Evolutionary conservation across 2,113 vertebrate species (phyloP), one percentile per base, ranked within the genome.

Genomic region (Perccottus glenii): DNA sequence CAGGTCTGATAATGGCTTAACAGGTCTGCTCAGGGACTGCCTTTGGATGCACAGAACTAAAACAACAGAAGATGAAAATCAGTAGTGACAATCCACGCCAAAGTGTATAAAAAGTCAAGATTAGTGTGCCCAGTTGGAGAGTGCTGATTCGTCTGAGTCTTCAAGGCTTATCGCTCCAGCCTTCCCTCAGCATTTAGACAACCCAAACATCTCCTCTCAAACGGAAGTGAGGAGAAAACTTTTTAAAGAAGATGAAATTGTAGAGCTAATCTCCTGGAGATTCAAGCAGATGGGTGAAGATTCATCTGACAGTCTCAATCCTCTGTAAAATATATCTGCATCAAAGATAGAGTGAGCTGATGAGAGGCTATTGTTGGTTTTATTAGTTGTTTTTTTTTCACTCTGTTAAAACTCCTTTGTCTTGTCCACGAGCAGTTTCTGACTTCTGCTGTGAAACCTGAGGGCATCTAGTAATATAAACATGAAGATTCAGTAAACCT

Each of bases 1-100:
- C 65, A 73, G 52, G 61, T 14, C 44, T 5, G 67, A 83, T 89
- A 85, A 86, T 75, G 70, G 83, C 70, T 77, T 75, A 77, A 70
- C 67, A 58, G 70, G 43, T 47, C 77, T 75, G 61, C 66, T 9
- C 64, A 47, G 75, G 60, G 52, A 67, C 48, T 16, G 66, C 40
- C 73, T 80, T 49, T 65, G 57, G 73, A 70, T 35, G 36, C 45
- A 66, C 64, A n/a, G 60, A 48, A 68, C 50, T 76, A 60, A 65
- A 78, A 49, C 52, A 38, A 56, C 63, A 80, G 45, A 59, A 1
- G 52, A 61, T 32, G 60, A 60, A 70, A 70, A 78, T 68, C 63
- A 58, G 49, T 47, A 0, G 16, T 1, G 65, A 60, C 65, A 81
- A 64, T 46, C 61, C 42, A 55, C 77, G 35, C 52, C 60, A 75